Conservation (phyloP, 1,140 invertebrate species). For the Brachionus rubens region DNA sequence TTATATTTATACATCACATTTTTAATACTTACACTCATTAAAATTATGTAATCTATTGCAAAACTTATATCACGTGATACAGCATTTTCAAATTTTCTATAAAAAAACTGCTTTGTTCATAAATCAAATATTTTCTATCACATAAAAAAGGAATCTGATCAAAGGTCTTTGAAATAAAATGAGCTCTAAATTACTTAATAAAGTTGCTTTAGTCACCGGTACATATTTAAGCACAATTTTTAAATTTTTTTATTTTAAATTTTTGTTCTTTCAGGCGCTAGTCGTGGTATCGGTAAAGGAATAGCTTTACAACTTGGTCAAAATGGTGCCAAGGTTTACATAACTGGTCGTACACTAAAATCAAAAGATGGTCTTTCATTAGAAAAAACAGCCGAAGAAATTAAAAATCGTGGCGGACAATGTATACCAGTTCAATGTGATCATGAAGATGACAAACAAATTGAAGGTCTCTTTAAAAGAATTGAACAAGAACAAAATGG, state of each 20-base stretch:
- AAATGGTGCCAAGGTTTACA: constrained; percentile 60
- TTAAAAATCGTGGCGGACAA: constrained; percentile 53
- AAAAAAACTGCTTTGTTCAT: no score
- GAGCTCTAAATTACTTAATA: constrained; percentile 35
- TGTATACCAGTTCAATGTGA: constrained; percentile 59
- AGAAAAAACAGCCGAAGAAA: constrained; percentile 39
- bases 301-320: constrained; percentile 60
- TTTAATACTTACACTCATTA: no score
- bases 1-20: no score
- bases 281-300: constrained; percentile 59
- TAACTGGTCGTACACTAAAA: constrained; percentile 54
- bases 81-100: no score
- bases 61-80: no score
- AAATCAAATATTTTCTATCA: no score
- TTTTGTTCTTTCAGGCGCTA: constrained; percentile 51
- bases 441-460: constrained; percentile 59
- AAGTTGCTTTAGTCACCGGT: constrained; percentile 42
- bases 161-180: no score
- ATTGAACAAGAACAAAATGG: constrained; percentile 60
- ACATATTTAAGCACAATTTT: background rate
- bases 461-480: constrained; percentile 58
- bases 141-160: no score
- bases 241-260: background rate
- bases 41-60: no score
- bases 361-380: constrained; percentile 31